Evolutionary conservation across 2,797 vertebrate genomes (phyloP).

Genomic region (Protosalanx chinensis): DNA sequence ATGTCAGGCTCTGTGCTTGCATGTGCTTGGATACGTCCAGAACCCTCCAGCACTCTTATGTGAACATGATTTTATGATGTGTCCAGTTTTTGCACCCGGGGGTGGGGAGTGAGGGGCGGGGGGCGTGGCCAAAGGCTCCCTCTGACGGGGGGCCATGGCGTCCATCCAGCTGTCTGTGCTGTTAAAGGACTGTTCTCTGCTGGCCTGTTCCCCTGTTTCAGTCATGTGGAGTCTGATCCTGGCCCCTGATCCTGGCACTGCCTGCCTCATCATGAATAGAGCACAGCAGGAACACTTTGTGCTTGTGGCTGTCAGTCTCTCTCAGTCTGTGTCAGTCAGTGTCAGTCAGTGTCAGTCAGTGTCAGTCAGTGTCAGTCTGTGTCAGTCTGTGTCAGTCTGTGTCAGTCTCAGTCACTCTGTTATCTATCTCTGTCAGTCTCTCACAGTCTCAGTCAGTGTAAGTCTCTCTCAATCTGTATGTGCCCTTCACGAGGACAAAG

Average conservation of each 20-base stretch:
- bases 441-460: no score
- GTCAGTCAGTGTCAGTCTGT: no score
- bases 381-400: no score
- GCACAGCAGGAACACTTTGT: not conserved
- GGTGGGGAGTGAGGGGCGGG: not conserved
- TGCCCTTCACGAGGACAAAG: not conserved
- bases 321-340: no score
- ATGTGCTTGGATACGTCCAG: constrained; percentile 4
- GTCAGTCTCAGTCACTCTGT: no score
- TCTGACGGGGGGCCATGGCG: constrained; percentile 50
- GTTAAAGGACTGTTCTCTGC: constrained; percentile 17
- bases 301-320: not conserved
- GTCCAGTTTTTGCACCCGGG: constrained; percentile 8
- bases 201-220: constrained; percentile 28
- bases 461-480: not conserved
- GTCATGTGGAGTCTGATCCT: not conserved
- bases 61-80: constrained; percentile 31
- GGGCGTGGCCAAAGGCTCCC: constrained; percentile 5
- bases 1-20: constrained; percentile 1
- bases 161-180: constrained; percentile 55
- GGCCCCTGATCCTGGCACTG: not conserved
- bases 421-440: no score
- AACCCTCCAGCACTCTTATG: constrained; percentile 21
- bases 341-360: no score
- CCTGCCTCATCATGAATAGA: not conserved